Percentiles rank a stretch among this genome's conserved stretches.
These are phyloP conservation scores for Piezodorus guildinii DNA, from an alignment of 1,140 invertebrate species.

Conservation along the genomic window DNA sequence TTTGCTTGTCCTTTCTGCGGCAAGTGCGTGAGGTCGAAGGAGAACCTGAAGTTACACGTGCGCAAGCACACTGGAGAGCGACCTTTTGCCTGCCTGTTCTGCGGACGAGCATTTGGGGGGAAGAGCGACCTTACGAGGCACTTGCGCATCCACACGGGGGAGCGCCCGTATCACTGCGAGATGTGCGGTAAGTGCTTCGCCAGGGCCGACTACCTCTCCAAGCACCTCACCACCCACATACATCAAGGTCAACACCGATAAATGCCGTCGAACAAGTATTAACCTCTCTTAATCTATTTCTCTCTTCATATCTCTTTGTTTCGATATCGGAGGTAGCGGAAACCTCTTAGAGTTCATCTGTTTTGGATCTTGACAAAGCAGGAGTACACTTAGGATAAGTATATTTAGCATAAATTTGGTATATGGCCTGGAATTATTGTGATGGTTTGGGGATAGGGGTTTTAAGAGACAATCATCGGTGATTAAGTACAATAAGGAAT, in stretches of 20 bases:
- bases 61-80: slow-evolving; percentile 78
- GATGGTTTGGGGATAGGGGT: not conserved
- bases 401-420: slow-evolving; percentile 4
- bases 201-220: slow-evolving; percentile 77
- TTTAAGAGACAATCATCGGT: slow-evolving; percentile 13
- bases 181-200: slow-evolving; percentile 85
- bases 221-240: slow-evolving; percentile 78
- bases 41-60: slow-evolving; percentile 78
- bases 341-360: slow-evolving; percentile 12
- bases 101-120: slow-evolving; percentile 71
- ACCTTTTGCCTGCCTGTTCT: slow-evolving; percentile 77
- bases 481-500: slow-evolving; percentile 16
- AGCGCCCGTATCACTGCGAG: slow-evolving; percentile 78
- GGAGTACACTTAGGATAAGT: slow-evolving; percentile 1
- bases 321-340: not conserved
- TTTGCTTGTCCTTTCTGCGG: slow-evolving; percentile 81
- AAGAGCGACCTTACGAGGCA: slow-evolving; percentile 78
- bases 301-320: slow-evolving; percentile 5
- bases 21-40: slow-evolving; percentile 76
- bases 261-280: not conserved
- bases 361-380: not conserved
- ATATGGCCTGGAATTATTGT: slow-evolving; percentile 6
- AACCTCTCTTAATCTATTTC: not conserved
- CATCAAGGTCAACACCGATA: slow-evolving; percentile 36
- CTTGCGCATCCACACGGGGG: slow-evolving; percentile 73